Conservation (phyloP, 2,888 invertebrate species). For the Bimastos eiseni region DNA sequence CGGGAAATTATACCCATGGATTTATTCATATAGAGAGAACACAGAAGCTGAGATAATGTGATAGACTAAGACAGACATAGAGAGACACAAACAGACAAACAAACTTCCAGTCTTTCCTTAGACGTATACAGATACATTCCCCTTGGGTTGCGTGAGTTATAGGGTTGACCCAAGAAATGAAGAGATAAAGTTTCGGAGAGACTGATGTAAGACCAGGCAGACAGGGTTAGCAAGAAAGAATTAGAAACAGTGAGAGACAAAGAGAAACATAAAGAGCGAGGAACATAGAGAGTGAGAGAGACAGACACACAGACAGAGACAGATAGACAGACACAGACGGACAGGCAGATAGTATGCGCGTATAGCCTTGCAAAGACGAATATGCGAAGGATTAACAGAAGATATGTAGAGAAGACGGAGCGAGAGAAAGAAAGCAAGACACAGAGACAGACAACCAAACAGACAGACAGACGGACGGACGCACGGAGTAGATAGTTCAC, state of each 20-base stretch:
- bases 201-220: too few species aligned
- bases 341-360: too few species aligned
- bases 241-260: too few species aligned
- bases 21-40: neutral
- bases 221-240: too few species aligned
- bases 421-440: neutral
- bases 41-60: neutral
- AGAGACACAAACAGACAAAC: neutral
- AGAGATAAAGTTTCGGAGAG: too few species aligned
- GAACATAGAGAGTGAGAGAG: neutral
- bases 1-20: neutral
- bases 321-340: too few species aligned
- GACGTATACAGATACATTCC: neutral
- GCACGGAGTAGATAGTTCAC: neutral
- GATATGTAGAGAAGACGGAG: neutral
- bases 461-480: neutral
- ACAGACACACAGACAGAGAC: too few species aligned
- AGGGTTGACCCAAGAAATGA: too few species aligned
- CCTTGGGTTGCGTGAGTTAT: too few species aligned
- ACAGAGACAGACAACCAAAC: neutral
- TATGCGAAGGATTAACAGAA: neutral
- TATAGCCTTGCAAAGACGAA: neutral
- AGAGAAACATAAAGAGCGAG: neutral
- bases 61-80: neutral
- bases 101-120: too few species aligned